Percentiles rank a stretch among this genome's conserved stretches.
These are phyloP conservation scores for Cydia strobilella DNA, from an alignment of 1,140 invertebrate genomes.

Conservation along the genomic window DNA sequence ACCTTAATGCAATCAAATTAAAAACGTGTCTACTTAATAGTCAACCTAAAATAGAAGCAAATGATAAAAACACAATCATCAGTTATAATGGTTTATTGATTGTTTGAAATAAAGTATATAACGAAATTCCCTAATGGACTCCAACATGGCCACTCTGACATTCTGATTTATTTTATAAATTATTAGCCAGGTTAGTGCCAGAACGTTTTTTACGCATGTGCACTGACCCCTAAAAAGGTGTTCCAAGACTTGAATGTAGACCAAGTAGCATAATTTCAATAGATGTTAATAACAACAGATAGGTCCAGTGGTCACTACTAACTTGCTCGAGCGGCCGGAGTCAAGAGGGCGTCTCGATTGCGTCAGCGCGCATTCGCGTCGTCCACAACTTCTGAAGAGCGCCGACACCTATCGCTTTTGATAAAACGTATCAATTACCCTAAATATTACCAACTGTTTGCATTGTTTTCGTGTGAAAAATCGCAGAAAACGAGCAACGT, in stretches of 20 bases:
- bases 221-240: no score
- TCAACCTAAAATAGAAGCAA: slow-evolving; percentile 1
- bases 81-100: slow-evolving; percentile 3
- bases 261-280: background rate
- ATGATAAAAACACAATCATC: slow-evolving; percentile 2
- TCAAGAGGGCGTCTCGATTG: slow-evolving; percentile 71
- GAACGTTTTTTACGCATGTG: no score
- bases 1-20: background rate
- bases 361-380: slow-evolving; percentile 45
- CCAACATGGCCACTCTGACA: no score
- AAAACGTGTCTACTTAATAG: background rate
- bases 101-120: slow-evolving; percentile 1
- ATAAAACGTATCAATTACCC: slow-evolving; percentile 13
- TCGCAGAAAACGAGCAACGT: slow-evolving; percentile 26
- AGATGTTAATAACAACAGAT: background rate
- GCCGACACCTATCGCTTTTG: slow-evolving; percentile 48
- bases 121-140: background rate
- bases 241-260: no score
- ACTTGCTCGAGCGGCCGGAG: slow-evolving; percentile 45
- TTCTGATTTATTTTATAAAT: no score
- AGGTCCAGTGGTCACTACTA: slow-evolving; percentile 40
- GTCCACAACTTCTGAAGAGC: slow-evolving; percentile 49
- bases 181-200: no score
- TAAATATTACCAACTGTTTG: background rate
- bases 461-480: slow-evolving; percentile 40